Percentiles rank a stretch among this genome's conserved stretches.
phyloP scores from a whole-genome alignment of 1,140 invertebrate genomes.

The Neelides sp. region DNA sequence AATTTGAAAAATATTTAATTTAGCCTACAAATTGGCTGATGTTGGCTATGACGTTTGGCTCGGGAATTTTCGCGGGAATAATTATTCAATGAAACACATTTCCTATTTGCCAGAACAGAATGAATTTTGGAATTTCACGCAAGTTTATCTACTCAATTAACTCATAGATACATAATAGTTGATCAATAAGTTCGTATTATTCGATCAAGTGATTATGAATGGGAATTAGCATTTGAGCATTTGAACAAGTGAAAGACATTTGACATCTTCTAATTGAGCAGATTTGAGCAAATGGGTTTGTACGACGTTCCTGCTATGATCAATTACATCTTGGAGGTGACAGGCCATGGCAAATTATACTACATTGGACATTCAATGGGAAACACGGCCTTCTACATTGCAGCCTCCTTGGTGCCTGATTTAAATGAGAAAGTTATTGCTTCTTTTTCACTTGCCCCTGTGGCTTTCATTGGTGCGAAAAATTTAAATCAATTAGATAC shows the following conservation, averaged over 20 bases:
- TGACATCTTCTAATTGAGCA: not conserved
- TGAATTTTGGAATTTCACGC: conserved; percentile 24
- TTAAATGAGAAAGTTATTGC: conserved; percentile 51
- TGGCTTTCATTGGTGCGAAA: too few species aligned
- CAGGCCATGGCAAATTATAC: conserved; percentile 32
- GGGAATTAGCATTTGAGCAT: conserved; percentile 22
- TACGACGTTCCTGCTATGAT: conserved; percentile 36
- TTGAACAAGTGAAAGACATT: not conserved
- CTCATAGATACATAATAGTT: conserved; percentile 22
- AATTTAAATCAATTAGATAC: too few species aligned
- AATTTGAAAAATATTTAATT: too few species aligned
- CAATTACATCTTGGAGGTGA: conserved; percentile 16
- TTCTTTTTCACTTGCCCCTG: conserved; percentile 53
- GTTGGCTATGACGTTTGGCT: conserved; percentile 39
- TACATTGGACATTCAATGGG: conserved; percentile 59
- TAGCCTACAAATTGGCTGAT: conserved; percentile 35
- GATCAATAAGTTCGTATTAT: too few species aligned
- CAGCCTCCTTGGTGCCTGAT: conserved; percentile 46
- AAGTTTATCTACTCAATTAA: not conserved
- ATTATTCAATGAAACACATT: conserved; percentile 33
- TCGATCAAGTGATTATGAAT: not conserved
- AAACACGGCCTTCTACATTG: conserved; percentile 48
- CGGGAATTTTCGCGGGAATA: conserved; percentile 38
- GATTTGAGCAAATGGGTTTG: conserved; percentile 22
- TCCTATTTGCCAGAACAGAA: not conserved